A percentile compares a stretch with the other conserved stretches of the same genome.
phyloP scores from a whole-genome alignment of 2,113 vertebrate genomes.

The Stegostoma tigrinum region DNA sequence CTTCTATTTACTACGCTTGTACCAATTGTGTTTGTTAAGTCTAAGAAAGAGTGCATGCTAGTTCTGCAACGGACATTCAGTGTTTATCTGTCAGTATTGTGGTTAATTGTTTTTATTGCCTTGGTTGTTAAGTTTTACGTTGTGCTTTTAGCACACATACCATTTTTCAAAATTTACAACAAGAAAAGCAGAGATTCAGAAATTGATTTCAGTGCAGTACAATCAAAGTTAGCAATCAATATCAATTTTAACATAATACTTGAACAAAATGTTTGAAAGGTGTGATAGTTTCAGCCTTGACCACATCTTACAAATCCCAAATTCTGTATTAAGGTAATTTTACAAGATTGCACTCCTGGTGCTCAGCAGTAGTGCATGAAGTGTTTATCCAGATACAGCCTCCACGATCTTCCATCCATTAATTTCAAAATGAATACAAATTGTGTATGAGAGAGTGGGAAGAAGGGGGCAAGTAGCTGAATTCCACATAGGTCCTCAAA shows the following conservation, averaged over 20 bases:
- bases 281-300: background rate
- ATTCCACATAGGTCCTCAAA: background rate
- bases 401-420: background rate
- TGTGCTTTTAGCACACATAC: background rate
- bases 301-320: background rate
- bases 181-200: background rate
- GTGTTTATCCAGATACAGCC: background rate
- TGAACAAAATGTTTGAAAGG: background rate
- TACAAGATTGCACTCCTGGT: background rate
- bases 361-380: too few relatives aligned
- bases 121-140: background rate
- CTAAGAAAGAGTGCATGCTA: background rate
- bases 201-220: background rate
- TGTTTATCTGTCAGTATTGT: background rate
- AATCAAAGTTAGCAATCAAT: background rate
- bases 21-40: slow-evolving; percentile 13
- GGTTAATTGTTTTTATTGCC: slow-evolving; percentile 12
- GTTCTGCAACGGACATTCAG: slow-evolving; percentile 8
- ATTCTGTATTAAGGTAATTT: background rate
- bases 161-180: background rate
- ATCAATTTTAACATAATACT: background rate
- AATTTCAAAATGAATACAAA: background rate
- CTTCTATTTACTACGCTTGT: slow-evolving; percentile 12
- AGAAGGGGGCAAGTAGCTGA: background rate
- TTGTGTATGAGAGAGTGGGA: background rate